These are phyloP conservation scores for Vanessa tameamea DNA, from an alignment of 1,140 invertebrate genomes.

Conservation along the genomic window DNA sequence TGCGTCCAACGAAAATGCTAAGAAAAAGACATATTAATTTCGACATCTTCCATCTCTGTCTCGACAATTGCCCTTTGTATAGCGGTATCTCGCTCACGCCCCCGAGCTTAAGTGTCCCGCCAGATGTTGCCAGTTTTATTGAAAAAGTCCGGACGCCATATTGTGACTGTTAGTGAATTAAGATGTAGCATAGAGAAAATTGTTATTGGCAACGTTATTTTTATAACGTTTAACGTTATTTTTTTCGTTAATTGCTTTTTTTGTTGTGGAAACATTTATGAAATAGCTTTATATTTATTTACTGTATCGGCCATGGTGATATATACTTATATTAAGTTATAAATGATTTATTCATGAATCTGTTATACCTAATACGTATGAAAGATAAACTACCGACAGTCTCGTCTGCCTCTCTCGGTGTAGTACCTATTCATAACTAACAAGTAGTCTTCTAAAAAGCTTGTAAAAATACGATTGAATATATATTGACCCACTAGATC, in stretches of 20 bases:
- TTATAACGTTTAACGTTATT: constrained; percentile 21
- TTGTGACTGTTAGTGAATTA: constrained; percentile 71
- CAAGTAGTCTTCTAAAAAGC: no score
- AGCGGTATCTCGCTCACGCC: constrained; percentile 49
- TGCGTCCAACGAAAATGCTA: constrained; percentile 60
- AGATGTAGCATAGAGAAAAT: constrained; percentile 59
- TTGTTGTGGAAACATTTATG: not conserved
- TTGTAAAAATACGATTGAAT: no score
- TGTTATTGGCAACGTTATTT: constrained; percentile 40
- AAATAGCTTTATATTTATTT: no score
- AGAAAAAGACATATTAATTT: constrained; percentile 77
- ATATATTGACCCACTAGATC: no score
- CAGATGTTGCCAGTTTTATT: constrained; percentile 76
- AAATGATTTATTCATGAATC: no score
- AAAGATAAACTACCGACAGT: no score
- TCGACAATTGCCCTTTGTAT: constrained; percentile 16
- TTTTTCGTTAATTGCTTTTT: constrained; percentile 21
- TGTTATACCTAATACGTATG: no score
- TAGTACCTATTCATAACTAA: no score
- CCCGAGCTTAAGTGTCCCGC: constrained; percentile 68
- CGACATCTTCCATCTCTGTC: constrained; percentile 47
- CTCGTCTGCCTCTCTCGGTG: no score
- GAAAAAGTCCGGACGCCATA: constrained; percentile 71
- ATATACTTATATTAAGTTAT: no score
- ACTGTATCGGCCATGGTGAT: no score